These are phyloP conservation scores for Macaria notata DNA, from an alignment of 2,888 invertebrate species.

Conservation along the genomic window DNA sequence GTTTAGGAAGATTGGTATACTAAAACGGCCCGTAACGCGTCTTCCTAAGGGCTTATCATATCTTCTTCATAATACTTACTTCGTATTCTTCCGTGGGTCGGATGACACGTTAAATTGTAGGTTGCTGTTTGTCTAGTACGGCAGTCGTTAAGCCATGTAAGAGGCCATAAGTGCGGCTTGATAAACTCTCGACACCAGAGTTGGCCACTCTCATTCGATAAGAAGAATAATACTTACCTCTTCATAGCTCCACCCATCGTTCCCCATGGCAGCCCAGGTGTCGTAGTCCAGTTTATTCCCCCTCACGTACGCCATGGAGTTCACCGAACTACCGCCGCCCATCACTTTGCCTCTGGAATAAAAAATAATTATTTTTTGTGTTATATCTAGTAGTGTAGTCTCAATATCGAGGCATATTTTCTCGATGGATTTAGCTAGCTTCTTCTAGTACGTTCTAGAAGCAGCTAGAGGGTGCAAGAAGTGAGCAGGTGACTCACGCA, in stretches of 20 bases:
- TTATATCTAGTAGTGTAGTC: not conserved
- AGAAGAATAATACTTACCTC: conserved; percentile 53
- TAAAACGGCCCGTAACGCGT: no score
- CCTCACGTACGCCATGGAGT: conserved; percentile 83
- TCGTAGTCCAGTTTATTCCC: conserved; percentile 84
- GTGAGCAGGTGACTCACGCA: conserved; percentile 40
- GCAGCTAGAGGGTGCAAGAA: not conserved
- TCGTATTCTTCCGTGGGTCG: no score
- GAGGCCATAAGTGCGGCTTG: no score
- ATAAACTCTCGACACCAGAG: no score
- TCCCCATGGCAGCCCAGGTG: conserved; percentile 83
- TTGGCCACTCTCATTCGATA: no score
- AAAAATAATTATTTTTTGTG: not conserved
- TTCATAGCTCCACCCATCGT: conserved; percentile 83
- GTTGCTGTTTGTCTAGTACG: no score
- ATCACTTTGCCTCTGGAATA: conserved; percentile 80
- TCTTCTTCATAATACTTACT: no score
- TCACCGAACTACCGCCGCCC: conserved; percentile 85
- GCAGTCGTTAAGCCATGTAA: no score
- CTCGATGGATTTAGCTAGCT: not conserved
- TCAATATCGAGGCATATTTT: not conserved
- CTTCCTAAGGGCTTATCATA: no score
- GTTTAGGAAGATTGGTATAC: no score
- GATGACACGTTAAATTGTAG: no score
- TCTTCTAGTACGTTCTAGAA: not conserved